A percentile compares a stretch with the other conserved stretches of the same genome.
Evolutionary conservation across 1,140 invertebrate genomes (phyloP).

Genomic region (Diorhabda elongata): DNA sequence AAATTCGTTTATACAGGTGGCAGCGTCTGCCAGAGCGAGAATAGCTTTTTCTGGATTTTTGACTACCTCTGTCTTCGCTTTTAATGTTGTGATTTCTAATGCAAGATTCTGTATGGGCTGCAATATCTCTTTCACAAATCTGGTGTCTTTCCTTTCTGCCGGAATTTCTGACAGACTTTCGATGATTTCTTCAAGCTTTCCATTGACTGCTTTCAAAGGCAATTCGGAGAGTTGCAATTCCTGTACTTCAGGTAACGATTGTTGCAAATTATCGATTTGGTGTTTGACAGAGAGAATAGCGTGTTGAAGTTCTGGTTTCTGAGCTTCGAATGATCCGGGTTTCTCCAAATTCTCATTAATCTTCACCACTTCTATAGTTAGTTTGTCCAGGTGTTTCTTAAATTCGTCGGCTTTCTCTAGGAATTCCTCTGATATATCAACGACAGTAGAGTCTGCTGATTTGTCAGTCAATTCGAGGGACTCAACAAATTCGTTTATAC

Average conservation of each 20-base stretch:
- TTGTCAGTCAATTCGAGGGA: not conserved
- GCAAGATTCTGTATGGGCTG: not conserved
- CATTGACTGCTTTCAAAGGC: not conserved
- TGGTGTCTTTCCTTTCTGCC: not conserved
- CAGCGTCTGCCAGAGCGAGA: not conserved
- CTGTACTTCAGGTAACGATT: constrained; percentile 15
- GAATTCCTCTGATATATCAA: not conserved
- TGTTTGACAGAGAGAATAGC: constrained; percentile 9
- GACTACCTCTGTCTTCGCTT: not conserved
- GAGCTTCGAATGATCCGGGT: constrained; percentile 12
- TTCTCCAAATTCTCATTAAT: constrained; percentile 10
- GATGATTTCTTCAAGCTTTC: not conserved
- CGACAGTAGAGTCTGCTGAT: not conserved
- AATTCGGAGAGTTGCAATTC: not conserved
- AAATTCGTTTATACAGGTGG: not conserved
- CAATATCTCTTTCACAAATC: not conserved
- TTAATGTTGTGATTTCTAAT: not conserved
- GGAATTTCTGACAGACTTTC: constrained; percentile 11
- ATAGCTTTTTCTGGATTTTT: not conserved
- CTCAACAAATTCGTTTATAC: not conserved
- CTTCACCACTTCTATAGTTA: constrained; percentile 17
- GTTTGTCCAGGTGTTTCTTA: constrained; percentile 12
- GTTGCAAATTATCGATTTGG: not conserved
- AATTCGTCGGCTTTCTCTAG: not conserved
- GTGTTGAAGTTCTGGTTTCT: constrained; percentile 18